Percentiles rank a stretch among this genome's conserved stretches.
phyloP scores from a whole-genome alignment of 2,797 vertebrate genomes.

The Falco peregrinus region DNA sequence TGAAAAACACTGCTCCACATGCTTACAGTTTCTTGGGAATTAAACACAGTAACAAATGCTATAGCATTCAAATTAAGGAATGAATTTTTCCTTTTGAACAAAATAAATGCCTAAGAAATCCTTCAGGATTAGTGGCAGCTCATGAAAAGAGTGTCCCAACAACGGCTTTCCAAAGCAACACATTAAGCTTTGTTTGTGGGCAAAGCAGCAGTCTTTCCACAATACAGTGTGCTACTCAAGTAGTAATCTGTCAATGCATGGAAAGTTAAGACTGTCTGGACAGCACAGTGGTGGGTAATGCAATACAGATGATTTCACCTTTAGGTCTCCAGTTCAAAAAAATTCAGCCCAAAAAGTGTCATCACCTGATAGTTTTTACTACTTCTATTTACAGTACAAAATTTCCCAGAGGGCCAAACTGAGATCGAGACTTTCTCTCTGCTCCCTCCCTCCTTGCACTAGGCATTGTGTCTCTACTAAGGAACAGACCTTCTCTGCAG shows the following conservation, averaged over 20 bases:
- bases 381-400: constrained; percentile 37
- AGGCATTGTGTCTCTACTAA: neutral
- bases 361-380: constrained; percentile 63
- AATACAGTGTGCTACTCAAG: neutral
- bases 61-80: neutral
- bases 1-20: neutral
- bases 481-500: neutral
- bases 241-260: neutral
- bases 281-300: constrained; percentile 28
- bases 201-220: neutral
- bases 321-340: constrained; percentile 61
- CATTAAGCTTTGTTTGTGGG: neutral
- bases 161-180: neutral
- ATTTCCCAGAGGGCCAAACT: constrained; percentile 16
- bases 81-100: neutral
- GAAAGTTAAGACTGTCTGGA: constrained; percentile 31
- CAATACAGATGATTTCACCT: constrained; percentile 64
- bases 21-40: neutral
- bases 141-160: neutral
- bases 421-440: constrained; percentile 10
- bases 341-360: constrained; percentile 57
- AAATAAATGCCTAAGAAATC: neutral
- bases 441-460: neutral
- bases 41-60: neutral
- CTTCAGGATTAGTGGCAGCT: neutral